Percentiles rank a stretch among this genome's conserved stretches.
Evolutionary conservation across 1,140 invertebrate species (phyloP).

Genomic region (Odontomachus brunneus): DNA sequence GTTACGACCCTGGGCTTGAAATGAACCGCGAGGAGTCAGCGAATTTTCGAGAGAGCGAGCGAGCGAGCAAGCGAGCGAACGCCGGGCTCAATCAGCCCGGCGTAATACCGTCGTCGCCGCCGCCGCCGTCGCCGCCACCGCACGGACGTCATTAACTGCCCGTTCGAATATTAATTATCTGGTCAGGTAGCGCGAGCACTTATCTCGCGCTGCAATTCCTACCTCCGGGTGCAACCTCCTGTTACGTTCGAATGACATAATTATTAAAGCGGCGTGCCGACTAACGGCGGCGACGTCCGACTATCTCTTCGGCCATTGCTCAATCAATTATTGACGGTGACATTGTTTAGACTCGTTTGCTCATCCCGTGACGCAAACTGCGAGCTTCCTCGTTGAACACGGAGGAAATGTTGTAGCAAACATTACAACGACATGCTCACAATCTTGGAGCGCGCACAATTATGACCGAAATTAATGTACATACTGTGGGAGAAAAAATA

Average conservation of each 20-base stretch:
- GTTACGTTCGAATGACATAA: slow-evolving; percentile 66
- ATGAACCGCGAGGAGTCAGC: slow-evolving; percentile 77
- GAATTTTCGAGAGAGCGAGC: slow-evolving; percentile 73
- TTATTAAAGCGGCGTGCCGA: slow-evolving; percentile 45
- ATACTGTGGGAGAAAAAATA: too few species aligned
- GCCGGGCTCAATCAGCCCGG: slow-evolving; percentile 66
- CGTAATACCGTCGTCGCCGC: slow-evolving; percentile 50
- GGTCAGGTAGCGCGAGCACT: slow-evolving; percentile 56
- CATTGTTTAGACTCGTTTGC: not conserved
- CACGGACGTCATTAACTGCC: slow-evolving; percentile 71
- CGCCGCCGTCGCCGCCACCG: slow-evolving; percentile 24
- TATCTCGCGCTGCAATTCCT: slow-evolving; percentile 64
- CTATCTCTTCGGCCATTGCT: slow-evolving; percentile 7
- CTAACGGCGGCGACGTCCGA: not conserved
- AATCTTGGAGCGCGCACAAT: too few species aligned
- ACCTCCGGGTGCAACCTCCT: slow-evolving; percentile 60
- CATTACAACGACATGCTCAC: too few species aligned
- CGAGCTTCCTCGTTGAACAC: not conserved
- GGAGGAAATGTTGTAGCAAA: too few species aligned
- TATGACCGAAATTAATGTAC: too few species aligned
- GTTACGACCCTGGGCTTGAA: slow-evolving; percentile 71
- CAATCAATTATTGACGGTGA: not conserved
- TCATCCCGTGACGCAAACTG: too few species aligned
- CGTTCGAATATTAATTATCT: slow-evolving; percentile 76
- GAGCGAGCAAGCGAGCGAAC: slow-evolving; percentile 31